Evolutionary conservation across 2,888 invertebrate genomes (phyloP).

Genomic region (Phoenoteleia sp.): DNA sequence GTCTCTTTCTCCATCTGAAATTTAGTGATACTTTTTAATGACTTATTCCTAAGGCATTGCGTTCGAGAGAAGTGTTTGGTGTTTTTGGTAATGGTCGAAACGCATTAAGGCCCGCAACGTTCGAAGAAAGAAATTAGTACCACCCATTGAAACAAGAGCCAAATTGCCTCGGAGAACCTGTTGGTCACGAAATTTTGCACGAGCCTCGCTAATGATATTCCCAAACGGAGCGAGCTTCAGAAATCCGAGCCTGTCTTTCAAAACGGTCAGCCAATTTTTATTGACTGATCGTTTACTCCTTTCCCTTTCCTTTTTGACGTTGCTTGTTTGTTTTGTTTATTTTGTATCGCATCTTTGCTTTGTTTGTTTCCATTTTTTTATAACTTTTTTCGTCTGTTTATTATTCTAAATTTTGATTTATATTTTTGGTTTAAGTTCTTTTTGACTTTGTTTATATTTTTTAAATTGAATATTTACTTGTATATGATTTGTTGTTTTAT

Average conservation of each 20-base stretch:
- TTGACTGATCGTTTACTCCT: no score
- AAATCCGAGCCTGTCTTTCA: conserved; percentile 55
- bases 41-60: conserved; percentile 49
- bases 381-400: no score
- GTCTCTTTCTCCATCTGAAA: conserved; percentile 6
- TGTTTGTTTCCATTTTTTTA: no score
- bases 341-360: no score
- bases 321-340: no score
- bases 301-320: no score
- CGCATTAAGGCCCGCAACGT: conserved; percentile 50
- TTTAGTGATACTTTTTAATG: conserved; percentile 57
- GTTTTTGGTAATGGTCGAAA: conserved; percentile 55
- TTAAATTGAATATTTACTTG: no score
- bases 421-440: no score
- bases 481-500: no score
- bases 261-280: conserved; percentile 32
- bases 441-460: no score
- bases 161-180: conserved; percentile 68
- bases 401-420: no score
- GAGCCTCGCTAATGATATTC: conserved; percentile 48
- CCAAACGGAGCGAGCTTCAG: conserved; percentile 16
- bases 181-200: conserved; percentile 67
- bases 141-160: conserved; percentile 64
- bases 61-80: conserved; percentile 24
- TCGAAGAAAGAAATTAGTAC: conserved; percentile 67